These are phyloP conservation scores for Esperia sulphurella DNA, from an alignment of 2,888 invertebrate genomes.

Conservation along the genomic window DNA sequence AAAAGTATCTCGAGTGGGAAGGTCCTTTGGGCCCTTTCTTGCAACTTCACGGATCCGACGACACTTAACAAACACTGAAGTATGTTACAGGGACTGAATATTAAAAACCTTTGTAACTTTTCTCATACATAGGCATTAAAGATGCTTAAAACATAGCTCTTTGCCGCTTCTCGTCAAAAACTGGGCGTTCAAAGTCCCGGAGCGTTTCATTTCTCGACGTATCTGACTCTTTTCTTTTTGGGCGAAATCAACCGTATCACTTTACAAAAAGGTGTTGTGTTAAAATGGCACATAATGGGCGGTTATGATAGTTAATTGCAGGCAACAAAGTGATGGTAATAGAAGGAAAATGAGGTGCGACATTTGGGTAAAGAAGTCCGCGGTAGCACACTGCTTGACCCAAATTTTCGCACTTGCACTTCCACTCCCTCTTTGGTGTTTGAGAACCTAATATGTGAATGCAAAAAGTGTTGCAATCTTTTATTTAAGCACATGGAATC, in stretches of 20 bases:
- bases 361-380: slow-evolving; percentile 47
- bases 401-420: slow-evolving; percentile 44
- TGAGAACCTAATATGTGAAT: slow-evolving; percentile 34
- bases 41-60: slow-evolving; percentile 38
- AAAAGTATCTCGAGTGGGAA: slow-evolving; percentile 39
- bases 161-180: slow-evolving; percentile 50
- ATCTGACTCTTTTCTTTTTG: slow-evolving; percentile 1
- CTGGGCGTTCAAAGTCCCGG: slow-evolving; percentile 45
- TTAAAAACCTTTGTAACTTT: slow-evolving; percentile 54
- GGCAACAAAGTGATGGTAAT: slow-evolving; percentile 40
- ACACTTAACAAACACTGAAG: slow-evolving; percentile 52
- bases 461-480: neutral
- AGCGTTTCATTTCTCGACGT: slow-evolving; percentile 15
- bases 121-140: slow-evolving; percentile 52
- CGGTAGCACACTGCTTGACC: slow-evolving; percentile 59
- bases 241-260: slow-evolving; percentile 16
- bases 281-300: slow-evolving; percentile 6
- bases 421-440: slow-evolving; percentile 41
- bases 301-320: slow-evolving; percentile 28
- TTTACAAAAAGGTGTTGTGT: slow-evolving; percentile 8
- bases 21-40: slow-evolving; percentile 46
- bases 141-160: slow-evolving; percentile 53
- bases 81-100: slow-evolving; percentile 57
- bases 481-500: neutral
- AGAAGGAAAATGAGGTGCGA: slow-evolving; percentile 65